Evolutionary conservation across 2,797 vertebrate species (phyloP).

Genomic region (Eleutherodactylus coqui): DNA sequence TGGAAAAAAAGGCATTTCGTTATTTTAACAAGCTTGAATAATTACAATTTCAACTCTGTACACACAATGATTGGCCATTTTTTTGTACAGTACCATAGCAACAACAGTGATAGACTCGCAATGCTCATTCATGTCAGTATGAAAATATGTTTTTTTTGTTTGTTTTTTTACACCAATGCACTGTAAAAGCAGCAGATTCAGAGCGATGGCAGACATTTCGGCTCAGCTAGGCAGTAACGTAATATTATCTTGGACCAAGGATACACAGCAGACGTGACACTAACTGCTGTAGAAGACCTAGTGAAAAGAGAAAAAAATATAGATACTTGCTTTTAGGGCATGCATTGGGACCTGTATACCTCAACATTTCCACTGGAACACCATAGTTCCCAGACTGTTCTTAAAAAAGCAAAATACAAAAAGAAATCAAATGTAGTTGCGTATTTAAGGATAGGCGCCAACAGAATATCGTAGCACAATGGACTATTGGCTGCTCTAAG

Average conservation of each 20-base stretch:
- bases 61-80: constrained; percentile 88
- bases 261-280: constrained; percentile 71
- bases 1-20: constrained; percentile 94
- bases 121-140: constrained; percentile 82
- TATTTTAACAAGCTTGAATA: constrained; percentile 87
- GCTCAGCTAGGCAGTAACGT: constrained; percentile 97
- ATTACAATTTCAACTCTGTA: constrained; percentile 94
- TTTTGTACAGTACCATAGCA: constrained; percentile 93
- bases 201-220: constrained; percentile 87
- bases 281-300: constrained; percentile 61
- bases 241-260: constrained; percentile 71
- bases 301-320: background rate
- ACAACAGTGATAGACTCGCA: constrained; percentile 91
- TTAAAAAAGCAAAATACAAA: background rate
- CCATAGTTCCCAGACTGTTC: background rate
- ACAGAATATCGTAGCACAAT: constrained; percentile 22
- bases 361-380: background rate
- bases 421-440: background rate
- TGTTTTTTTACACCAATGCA: constrained; percentile 85
- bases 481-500: background rate
- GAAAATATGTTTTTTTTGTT: constrained; percentile 81
- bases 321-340: constrained; percentile 61
- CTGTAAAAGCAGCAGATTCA: constrained; percentile 87
- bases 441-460: background rate
- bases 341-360: constrained; percentile 63